Conservation (phyloP, 2,113 vertebrate genomes). For the Onychorhynchus coronatus region DNA sequence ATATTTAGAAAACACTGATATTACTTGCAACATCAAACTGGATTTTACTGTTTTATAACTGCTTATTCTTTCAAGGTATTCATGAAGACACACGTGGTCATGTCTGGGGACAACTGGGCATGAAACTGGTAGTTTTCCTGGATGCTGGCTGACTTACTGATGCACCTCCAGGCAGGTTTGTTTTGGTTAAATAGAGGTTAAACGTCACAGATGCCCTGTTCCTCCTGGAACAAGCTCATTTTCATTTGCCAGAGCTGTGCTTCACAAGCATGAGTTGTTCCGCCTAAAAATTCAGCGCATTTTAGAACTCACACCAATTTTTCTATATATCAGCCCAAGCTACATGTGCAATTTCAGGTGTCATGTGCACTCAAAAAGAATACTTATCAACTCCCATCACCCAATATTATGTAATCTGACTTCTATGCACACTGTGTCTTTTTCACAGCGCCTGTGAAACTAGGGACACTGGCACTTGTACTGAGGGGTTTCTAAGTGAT, state of each 20-base stretch:
- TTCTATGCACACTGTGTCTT: not conserved
- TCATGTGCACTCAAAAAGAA: not conserved
- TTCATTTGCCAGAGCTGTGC: not conserved
- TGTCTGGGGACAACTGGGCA: not conserved
- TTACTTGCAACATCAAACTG: not conserved
- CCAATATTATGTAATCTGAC: rapidly evolving
- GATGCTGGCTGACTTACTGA: not conserved
- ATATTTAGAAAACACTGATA: not conserved
- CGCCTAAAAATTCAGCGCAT: not conserved
- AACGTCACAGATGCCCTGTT: not conserved
- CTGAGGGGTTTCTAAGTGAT: not conserved
- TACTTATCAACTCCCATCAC: not conserved
- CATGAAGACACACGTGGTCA: not conserved
- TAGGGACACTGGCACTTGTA: not conserved
- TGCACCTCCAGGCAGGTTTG: not conserved
- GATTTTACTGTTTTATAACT: not conserved
- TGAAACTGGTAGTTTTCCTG: not conserved
- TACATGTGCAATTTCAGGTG: not conserved
- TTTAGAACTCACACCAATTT: not conserved
- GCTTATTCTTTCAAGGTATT: not conserved
- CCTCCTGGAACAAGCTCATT: not conserved
- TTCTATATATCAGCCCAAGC: not conserved
- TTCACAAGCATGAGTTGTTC: not conserved
- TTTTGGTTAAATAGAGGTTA: not conserved
- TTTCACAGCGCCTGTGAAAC: not conserved